Evolutionary conservation across 2,888 invertebrate genomes (phyloP).

Genomic region (Mamestra brassicae): DNA sequence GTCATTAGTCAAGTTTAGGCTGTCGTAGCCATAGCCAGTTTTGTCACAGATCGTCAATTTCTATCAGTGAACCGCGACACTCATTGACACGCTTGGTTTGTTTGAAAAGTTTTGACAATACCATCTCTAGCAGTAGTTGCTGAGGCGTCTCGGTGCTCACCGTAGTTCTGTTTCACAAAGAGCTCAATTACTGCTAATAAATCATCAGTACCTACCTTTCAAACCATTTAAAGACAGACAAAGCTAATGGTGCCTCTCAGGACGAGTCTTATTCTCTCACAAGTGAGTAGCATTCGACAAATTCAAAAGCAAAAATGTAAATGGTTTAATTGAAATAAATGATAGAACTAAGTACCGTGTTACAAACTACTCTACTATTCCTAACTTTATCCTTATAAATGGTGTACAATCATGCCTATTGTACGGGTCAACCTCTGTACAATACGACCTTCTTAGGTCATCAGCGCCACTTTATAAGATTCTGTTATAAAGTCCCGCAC

Average conservation of each 20-base stretch:
- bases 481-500: no score
- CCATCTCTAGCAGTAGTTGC: no score
- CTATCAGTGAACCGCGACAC: no score
- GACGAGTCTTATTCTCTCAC: background rate
- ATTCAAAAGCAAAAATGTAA: background rate
- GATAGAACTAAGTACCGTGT: background rate
- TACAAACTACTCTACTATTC: background rate
- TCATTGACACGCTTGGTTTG: no score
- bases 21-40: no score
- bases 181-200: background rate
- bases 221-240: background rate
- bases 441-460: no score
- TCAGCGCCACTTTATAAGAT: no score
- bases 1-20: background rate
- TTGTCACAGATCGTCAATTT: no score
- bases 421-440: no score
- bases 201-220: background rate
- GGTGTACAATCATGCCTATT: background rate
- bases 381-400: background rate
- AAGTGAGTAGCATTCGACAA: background rate
- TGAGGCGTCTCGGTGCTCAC: background rate
- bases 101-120: no score
- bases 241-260: background rate
- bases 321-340: constrained; percentile 8
- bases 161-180: background rate